phyloP scores from a whole-genome alignment of 2,113 vertebrate genomes.

The Calidris pygmaea region DNA sequence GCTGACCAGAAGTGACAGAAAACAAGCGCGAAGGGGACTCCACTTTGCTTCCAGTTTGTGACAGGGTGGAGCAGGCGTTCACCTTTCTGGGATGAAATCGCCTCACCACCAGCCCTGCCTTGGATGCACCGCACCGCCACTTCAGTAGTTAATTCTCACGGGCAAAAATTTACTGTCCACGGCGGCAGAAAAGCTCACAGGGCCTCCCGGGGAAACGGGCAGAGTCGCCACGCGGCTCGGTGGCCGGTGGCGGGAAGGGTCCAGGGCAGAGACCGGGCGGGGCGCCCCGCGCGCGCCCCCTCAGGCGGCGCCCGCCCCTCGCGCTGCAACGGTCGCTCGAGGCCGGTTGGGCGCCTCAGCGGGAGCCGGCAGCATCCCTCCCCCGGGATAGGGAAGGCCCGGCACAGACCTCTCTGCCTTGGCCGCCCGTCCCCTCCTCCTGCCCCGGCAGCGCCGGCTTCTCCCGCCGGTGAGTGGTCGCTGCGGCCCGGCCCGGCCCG shows the following conservation, averaged over 20 bases:
- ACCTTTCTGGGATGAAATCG: not conserved
- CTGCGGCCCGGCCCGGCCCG: too few species aligned
- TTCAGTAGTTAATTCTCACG: too few species aligned
- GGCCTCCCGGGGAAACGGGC: not conserved
- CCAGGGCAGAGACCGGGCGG: not conserved
- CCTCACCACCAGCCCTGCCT: not conserved
- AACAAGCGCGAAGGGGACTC: not conserved
- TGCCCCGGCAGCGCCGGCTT: not conserved
- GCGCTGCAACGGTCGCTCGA: not conserved
- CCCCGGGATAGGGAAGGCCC: too few species aligned
- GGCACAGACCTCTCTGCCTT: too few species aligned
- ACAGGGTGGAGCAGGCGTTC: not conserved
- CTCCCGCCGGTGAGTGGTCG: not conserved
- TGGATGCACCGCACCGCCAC: not conserved
- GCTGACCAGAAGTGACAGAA: not conserved
- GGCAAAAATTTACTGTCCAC: accelerated
- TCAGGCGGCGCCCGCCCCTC: too few species aligned
- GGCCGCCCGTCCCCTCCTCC: not conserved
- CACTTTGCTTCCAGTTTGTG: not conserved
- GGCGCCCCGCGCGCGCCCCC: not conserved
- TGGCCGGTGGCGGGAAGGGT: not conserved
- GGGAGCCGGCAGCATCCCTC: too few species aligned
- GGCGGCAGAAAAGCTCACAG: too few species aligned
- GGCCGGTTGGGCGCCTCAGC: not conserved
- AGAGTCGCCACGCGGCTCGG: not conserved